Evolutionary conservation across 2,888 invertebrate species (phyloP).

Genomic region (Ashinkailepas kermadecensis): DNA sequence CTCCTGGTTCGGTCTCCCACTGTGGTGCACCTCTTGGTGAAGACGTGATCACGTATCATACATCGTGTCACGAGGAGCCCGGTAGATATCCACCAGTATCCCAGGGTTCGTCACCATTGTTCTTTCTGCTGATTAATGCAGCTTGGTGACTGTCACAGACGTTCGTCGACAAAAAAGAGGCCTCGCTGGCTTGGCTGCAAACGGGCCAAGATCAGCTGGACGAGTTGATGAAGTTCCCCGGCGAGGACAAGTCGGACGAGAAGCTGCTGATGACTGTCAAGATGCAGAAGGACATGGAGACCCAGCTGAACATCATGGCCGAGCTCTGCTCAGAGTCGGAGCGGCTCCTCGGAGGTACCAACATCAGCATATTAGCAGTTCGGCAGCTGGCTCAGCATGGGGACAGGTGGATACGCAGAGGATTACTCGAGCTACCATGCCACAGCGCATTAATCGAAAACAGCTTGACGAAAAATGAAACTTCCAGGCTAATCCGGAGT

Average conservation of each 20-base stretch:
- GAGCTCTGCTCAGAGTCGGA: not conserved
- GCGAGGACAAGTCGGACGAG: slow-evolving; percentile 23
- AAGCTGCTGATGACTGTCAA: slow-evolving; percentile 23
- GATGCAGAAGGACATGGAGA: slow-evolving; percentile 23
- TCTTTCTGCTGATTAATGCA: no score
- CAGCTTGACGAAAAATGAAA: no score
- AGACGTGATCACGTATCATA: no score
- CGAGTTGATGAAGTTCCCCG: slow-evolving; percentile 23
- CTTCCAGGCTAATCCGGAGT: no score
- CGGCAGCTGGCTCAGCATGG: not conserved
- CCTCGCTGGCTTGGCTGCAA: not conserved
- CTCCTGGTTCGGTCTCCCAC: no score
- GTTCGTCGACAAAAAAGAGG: slow-evolving; percentile 10
- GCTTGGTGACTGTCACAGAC: not conserved
- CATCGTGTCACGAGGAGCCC: no score
- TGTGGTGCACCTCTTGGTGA: no score
- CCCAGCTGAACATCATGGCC: not conserved
- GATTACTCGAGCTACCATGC: no score
- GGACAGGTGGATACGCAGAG: no score
- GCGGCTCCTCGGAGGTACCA: not conserved
- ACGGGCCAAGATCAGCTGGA: not conserved
- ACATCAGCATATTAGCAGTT: not conserved
- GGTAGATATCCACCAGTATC: no score
- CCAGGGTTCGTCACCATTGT: no score
- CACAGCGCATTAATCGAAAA: no score